Percentiles rank a stretch among this genome's conserved stretches.
These are phyloP conservation scores for Netelia inedita DNA, from an alignment of 2,888 invertebrate species.

Conservation along the genomic window DNA sequence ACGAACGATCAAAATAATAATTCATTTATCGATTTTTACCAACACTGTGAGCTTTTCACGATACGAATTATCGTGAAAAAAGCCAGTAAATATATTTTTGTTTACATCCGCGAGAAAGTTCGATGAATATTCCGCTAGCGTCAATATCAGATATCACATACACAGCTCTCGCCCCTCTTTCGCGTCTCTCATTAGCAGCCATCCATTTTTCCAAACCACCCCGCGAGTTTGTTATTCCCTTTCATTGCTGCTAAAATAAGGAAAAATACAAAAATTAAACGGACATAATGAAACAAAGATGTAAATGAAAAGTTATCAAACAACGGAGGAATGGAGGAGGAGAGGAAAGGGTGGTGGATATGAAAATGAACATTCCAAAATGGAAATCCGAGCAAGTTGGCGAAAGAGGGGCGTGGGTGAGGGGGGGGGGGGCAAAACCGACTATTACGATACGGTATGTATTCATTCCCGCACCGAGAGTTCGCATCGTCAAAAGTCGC, in stretches of 20 bases:
- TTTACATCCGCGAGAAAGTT: no score
- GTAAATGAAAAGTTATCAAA: not conserved
- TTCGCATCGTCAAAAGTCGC: not conserved
- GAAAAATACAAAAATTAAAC: not conserved
- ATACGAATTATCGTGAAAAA: no score
- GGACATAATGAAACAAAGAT: constrained; percentile 6
- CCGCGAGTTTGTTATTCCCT: constrained; percentile 5
- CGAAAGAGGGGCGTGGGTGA: not conserved
- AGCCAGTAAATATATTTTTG: no score
- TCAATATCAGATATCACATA: no score
- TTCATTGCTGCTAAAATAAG: constrained; percentile 1
- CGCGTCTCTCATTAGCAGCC: constrained; percentile 2
- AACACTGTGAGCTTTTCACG: no score
- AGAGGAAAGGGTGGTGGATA: not conserved
- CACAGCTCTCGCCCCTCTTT: not conserved
- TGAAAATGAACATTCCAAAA: constrained; percentile 17
- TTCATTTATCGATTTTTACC: no score
- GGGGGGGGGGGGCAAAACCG: not conserved
- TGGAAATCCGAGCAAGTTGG: not conserved
- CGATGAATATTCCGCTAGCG: no score
- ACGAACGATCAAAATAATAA: no score
- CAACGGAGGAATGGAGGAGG: not conserved
- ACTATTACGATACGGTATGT: not conserved
- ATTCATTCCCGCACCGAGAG: not conserved
- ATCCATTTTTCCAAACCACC: not conserved